Conservation (phyloP, 2,113 vertebrate genomes). For the Ramphastos sulfuratus region DNA sequence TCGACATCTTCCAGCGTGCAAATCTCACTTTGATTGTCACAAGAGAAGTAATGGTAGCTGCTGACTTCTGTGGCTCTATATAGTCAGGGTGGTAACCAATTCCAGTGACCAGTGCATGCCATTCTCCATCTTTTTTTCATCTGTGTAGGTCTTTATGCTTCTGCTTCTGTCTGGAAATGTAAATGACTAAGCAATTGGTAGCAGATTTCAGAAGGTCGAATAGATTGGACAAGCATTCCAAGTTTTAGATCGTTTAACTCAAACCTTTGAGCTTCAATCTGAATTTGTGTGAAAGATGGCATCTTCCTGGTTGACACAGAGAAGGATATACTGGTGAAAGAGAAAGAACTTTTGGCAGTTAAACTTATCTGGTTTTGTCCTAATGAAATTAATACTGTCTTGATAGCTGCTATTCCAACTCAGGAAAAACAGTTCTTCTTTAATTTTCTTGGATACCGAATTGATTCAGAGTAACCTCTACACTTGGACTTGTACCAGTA, state of each 20-base stretch:
- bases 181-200: constrained; percentile 44
- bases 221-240: not conserved
- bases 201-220: constrained; percentile 21
- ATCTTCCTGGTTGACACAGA: not conserved
- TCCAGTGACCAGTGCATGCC: not conserved
- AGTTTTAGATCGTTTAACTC: not conserved
- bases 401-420: not conserved
- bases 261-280: not conserved
- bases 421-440: not conserved
- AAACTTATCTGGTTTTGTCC: not conserved
- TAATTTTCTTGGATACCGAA: not conserved
- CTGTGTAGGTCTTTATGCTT: not conserved
- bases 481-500: not conserved
- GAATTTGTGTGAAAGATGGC: not conserved
- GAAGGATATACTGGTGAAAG: not conserved
- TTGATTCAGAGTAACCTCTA: not conserved
- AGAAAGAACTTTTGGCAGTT: not conserved
- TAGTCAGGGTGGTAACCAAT: not conserved
- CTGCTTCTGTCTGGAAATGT: constrained; percentile 31
- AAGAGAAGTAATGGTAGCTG: not conserved
- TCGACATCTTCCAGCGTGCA: not conserved
- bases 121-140: not conserved
- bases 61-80: not conserved
- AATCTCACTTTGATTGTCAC: not conserved
- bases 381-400: not conserved